Evolutionary conservation across 2,113 vertebrate genomes (phyloP), one percentile per base, ranked within the genome.

Genomic region (Petrocephalus zakoni): DNA sequence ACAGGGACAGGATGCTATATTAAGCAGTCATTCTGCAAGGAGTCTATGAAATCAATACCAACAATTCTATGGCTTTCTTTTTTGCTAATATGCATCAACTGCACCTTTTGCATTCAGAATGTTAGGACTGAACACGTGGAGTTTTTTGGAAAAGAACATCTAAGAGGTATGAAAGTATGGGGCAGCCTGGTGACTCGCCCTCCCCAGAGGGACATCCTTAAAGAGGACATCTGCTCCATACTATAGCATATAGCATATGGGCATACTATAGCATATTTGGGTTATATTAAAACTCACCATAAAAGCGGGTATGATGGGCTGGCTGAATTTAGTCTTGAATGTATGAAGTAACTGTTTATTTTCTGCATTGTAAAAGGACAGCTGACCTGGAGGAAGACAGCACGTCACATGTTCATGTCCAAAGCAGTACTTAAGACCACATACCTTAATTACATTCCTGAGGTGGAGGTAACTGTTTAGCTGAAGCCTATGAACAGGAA

Each of bases 291-390:
- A 49, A 96, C 96, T 97, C 90, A 99, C 98, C 91, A 97, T 98
- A 92, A 99, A 99, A 68, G 97, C 98, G 6, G 97, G 98, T 42
- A 98, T 82, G 19, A 99, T 93, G 0, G 98, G 96, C 9, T 98
- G 97, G 84, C 94, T 95, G 94, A 98, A 99, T 91, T 97, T 98
- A 75, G 96, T 95, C 94, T 96, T 97, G 94, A 99, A 99, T 87
- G 94, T 94, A 90, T 99, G 94, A 34, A 99, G 94, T 92, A 98
- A 94, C 82, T 96, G 95, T 94, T 96, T 97, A 53, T 94, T 97
- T 68, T 95, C 94, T 49, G 96, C 97, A 17, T 99, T 97, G 88
- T 98, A 97, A 91, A 99, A 99, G 13, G 94, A 92, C 0, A 99
- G 94, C 25, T 97, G 97, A 93, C 98, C 97, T 99, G 90, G 25